Evolutionary conservation across 2,888 invertebrate genomes (phyloP).

Genomic region (Resseliella maxima): DNA sequence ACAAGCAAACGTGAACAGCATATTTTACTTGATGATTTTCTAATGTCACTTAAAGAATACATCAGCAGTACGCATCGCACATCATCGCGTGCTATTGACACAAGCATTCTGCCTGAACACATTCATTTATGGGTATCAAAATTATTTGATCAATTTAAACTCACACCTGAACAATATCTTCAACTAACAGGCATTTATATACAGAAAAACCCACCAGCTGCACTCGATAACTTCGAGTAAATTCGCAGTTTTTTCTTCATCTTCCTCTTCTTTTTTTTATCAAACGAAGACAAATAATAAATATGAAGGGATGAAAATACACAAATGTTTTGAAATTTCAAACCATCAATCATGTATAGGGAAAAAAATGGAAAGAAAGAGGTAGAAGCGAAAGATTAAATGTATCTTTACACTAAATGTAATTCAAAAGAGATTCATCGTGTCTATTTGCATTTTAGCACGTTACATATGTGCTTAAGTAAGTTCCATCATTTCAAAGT

Average conservation of each 20-base stretch:
- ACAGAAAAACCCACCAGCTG: slow-evolving; percentile 42
- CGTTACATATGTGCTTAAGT: background rate
- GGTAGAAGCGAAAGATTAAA: background rate
- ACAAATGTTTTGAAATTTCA: background rate
- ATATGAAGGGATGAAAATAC: background rate
- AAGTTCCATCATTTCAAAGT: background rate
- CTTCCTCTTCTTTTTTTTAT: no score
- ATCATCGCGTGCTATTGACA: background rate
- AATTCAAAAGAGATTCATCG: background rate
- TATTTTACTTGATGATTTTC: slow-evolving; percentile 9
- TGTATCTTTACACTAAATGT: background rate
- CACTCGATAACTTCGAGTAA: background rate
- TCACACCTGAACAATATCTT: slow-evolving; percentile 35
- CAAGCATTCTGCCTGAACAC: slow-evolving; percentile 4
- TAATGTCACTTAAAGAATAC: background rate
- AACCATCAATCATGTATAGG: background rate
- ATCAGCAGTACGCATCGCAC: background rate
- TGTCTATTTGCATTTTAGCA: slow-evolving; percentile 1
- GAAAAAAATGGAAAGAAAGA: background rate
- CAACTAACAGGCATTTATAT: background rate
- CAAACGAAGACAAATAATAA: background rate
- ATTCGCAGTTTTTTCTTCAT: background rate
- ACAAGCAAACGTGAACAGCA: slow-evolving; percentile 13
- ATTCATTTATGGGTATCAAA: slow-evolving; percentile 9
- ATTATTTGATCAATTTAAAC: slow-evolving; percentile 11